Base-by-base conservation (phyloP, 1,140 invertebrate genomes). In the Macrotrachela quadricornifera region DNA sequence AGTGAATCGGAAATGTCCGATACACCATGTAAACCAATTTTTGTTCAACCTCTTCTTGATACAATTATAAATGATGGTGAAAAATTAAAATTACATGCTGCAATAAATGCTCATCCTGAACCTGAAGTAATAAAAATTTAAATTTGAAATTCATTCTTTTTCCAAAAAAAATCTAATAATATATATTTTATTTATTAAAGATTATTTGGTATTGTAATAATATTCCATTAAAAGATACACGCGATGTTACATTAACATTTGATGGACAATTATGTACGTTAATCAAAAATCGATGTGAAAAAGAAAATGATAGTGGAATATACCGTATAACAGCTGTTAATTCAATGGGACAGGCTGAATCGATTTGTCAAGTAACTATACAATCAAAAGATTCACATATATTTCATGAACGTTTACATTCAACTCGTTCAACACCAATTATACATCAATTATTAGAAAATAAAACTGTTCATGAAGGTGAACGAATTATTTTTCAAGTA, bases 141-240 rank as follows among this genome's bases (percentile, higher is more conserved):
- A n/a, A n/a, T n/a, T n/a, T n/a, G n/a, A n/a, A n/a, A 50, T 43
- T 43, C 44, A 16, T 44, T 44, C 3, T 46, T 30, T 21, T 21
- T 47, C 38, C 37, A 40, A n/a, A 46, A 44, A 46, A 17, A 53
- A n/a, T 36, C n/a, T n/a, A n/a, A n/a, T n/a, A n/a, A 36, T 43
- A 43, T 12, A 12, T 30, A 2, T 40, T 40, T 17, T 40, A 1
- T 41, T 12, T 43, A 21, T 10, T n/a, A 42, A 14, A 44, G 51
- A 42, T 53, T 11, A 53, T 40, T 36, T 53, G 51, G 51, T 42
- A 41, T 12, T 36, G 46, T 17, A 53, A 53, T 21, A 30, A 47
- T 17, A 15, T 39, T 47, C 10, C 39, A 18, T 10, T n/a, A 2
- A 13, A 14, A 40, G 15, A 17, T 15, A 53, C 21, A 48, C 10